Conservation (phyloP, 2,888 invertebrate species). For the Melanophora roralis region DNA sequence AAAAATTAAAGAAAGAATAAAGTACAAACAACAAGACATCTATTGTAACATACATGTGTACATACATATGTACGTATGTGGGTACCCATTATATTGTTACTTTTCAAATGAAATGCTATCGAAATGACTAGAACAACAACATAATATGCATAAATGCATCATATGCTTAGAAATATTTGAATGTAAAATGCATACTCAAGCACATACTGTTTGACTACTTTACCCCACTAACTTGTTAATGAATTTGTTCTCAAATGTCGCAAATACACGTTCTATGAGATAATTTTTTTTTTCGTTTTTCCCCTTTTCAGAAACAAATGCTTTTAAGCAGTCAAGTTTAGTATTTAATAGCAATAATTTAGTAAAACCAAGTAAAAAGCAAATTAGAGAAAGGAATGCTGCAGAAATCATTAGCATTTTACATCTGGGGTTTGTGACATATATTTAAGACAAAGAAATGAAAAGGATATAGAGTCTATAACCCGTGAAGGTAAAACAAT, state of each 20-base stretch:
- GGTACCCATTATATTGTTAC: conserved; percentile 15
- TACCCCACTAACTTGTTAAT: conserved; percentile 32
- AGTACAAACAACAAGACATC: background rate
- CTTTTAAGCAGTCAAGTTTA: conserved; percentile 2
- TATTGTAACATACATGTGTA: background rate
- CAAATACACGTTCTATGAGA: conserved; percentile 30
- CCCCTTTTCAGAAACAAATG: background rate
- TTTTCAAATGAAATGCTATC: conserved; percentile 21
- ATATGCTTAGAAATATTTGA: background rate
- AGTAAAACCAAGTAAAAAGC: conserved; percentile 8
- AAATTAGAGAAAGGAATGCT: background rate
- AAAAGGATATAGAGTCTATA: background rate
- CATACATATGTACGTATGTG: background rate
- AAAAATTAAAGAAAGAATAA: background rate
- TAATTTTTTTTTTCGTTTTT: background rate
- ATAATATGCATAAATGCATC: too few relatives aligned
- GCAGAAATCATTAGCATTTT: conserved; percentile 15
- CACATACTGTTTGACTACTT: background rate
- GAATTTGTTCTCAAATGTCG: conserved; percentile 50
- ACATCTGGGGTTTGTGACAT: conserved; percentile 13
- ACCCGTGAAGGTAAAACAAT: background rate
- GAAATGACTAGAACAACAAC: conserved; percentile 1
- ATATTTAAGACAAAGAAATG: conserved; percentile 18
- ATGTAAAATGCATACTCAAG: background rate
- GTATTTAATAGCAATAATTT: conserved; percentile 42